Percentiles rank a stretch among this genome's conserved stretches.
Evolutionary conservation across 2,888 invertebrate species (phyloP).

Genomic region (Dynastes maya): DNA sequence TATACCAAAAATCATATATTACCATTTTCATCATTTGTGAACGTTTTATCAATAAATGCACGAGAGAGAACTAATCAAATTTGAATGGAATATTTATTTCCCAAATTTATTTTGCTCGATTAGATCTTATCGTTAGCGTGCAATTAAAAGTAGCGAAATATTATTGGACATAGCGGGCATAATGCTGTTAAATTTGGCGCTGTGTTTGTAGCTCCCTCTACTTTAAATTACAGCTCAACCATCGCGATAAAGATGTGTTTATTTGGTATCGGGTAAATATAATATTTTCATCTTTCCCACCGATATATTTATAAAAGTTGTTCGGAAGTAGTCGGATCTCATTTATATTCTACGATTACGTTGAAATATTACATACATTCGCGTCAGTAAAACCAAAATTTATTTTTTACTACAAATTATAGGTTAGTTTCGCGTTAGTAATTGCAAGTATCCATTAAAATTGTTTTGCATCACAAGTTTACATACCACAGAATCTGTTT

Average conservation of each 20-base stretch:
- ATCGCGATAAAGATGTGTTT: conserved; percentile 45
- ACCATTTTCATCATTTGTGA: background rate
- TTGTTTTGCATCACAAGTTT: conserved; percentile 37
- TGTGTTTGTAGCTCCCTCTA: conserved; percentile 30
- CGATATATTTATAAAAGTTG: background rate
- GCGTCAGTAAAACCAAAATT: background rate
- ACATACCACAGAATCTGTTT: conserved; percentile 31
- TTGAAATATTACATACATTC: background rate
- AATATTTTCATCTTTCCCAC: background rate
- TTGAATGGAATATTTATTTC: background rate
- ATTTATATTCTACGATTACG: background rate
- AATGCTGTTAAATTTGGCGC: conserved; percentile 27
- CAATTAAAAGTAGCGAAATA: background rate
- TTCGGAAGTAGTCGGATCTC: background rate
- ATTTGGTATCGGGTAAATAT: conserved; percentile 31
- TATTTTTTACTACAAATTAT: conserved; percentile 1
- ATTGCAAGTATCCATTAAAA: conserved; percentile 21
- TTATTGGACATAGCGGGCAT: background rate
- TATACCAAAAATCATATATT: background rate
- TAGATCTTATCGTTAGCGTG: background rate
- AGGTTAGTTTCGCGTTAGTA: conserved; percentile 40
- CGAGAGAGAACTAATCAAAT: conserved; percentile 1
- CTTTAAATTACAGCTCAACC: conserved; percentile 33
- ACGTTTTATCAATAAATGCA: background rate
- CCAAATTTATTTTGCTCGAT: background rate